Conservation (phyloP, 2,113 vertebrate species). For the Ptyas mucosa region DNA sequence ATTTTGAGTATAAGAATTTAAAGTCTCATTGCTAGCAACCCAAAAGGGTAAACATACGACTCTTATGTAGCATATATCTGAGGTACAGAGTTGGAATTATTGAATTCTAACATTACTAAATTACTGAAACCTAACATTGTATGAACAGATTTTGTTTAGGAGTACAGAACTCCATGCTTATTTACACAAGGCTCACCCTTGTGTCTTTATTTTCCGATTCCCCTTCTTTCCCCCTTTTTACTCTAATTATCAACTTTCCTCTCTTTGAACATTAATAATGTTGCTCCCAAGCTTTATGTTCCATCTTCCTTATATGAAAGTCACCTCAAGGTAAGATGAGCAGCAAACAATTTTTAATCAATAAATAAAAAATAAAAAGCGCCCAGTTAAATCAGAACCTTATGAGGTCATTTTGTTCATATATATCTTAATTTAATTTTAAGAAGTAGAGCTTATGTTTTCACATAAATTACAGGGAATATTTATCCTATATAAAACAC, state of each 20-base stretch:
- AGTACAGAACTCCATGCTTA: not conserved
- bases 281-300: not conserved
- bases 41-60: not conserved
- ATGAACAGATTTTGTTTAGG: not conserved
- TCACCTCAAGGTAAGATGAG: not conserved
- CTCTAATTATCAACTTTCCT: not conserved
- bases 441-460: not conserved
- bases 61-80: not conserved
- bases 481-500: not conserved
- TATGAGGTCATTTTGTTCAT: not conserved
- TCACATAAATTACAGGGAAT: not conserved
- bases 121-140: not conserved
- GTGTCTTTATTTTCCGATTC: not conserved
- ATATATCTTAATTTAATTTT: not conserved
- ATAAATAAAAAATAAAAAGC: not conserved
- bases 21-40: not conserved
- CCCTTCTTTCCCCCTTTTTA: not conserved
- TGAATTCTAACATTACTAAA: not conserved
- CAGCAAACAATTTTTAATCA: not conserved
- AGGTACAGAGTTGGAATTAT: not conserved
- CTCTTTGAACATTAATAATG: not conserved
- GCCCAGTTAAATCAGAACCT: not conserved
- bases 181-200: too few species aligned
- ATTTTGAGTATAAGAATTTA: not conserved
- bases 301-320: not conserved